Percentiles rank a stretch among this genome's conserved stretches.
Conservation (phyloP, 2,888 invertebrate genomes). For the Trisateles emortualis region DNA sequence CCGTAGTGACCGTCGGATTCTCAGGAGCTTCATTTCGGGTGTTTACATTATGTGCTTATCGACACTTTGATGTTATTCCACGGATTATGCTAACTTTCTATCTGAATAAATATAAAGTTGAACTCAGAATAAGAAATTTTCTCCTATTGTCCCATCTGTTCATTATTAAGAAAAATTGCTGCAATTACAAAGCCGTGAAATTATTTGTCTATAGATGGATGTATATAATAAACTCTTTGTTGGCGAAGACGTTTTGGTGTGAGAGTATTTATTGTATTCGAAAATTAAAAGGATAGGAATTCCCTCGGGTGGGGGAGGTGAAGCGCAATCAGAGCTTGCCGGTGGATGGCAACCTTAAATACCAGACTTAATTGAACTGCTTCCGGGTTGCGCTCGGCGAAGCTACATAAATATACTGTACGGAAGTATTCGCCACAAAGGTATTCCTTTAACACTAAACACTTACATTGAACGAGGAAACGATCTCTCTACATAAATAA, state of each 20-base stretch:
- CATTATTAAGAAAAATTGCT: neutral
- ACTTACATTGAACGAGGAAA: slow-evolving; percentile 50
- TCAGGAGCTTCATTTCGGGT: slow-evolving; percentile 10
- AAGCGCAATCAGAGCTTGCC: slow-evolving; percentile 81
- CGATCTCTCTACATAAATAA: slow-evolving; percentile 42
- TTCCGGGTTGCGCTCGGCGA: slow-evolving; percentile 74
- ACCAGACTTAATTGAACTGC: slow-evolving; percentile 86
- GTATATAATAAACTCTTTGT: slow-evolving; percentile 54
- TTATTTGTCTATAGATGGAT: slow-evolving; percentile 25
- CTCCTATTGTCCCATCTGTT: neutral
- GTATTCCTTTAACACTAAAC: slow-evolving; percentile 75
- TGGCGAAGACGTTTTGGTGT: slow-evolving; percentile 61
- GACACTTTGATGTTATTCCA: slow-evolving; percentile 26
- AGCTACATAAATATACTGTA: slow-evolving; percentile 79
- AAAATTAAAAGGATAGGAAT: slow-evolving; percentile 81
- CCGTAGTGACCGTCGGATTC: slow-evolving; percentile 22
- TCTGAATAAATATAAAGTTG: slow-evolving; percentile 17
- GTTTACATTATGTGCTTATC: slow-evolving; percentile 24
- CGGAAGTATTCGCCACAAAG: slow-evolving; percentile 74
- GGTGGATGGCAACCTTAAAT: slow-evolving; percentile 83
- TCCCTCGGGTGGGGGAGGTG: slow-evolving; percentile 66
- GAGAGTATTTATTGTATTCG: slow-evolving; percentile 82
- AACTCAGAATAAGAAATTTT: neutral
- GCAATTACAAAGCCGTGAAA: slow-evolving; percentile 20
- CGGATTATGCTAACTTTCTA: slow-evolving; percentile 13